These are phyloP conservation scores for Antheraea mylitta DNA, from an alignment of 1,140 invertebrate species.

Conservation along the genomic window DNA sequence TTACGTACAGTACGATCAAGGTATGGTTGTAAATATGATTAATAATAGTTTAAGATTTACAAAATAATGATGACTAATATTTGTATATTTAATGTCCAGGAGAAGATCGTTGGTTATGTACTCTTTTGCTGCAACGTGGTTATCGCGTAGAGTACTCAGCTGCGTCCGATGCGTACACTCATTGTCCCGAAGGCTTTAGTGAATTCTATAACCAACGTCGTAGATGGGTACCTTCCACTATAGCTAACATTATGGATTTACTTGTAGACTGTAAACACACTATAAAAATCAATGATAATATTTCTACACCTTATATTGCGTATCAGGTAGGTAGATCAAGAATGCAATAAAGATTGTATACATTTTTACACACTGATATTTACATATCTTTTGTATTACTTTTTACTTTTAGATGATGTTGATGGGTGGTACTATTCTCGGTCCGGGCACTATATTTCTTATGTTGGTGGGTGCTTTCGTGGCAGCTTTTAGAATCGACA, in stretches of 20 bases:
- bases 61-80: too few relatives aligned
- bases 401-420: slow-evolving; percentile 86
- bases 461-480: slow-evolving; percentile 98
- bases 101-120: slow-evolving; percentile 98
- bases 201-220: slow-evolving; percentile 98
- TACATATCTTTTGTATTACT: slow-evolving; percentile 9
- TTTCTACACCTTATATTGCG: slow-evolving; percentile 96
- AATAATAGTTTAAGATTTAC: too few relatives aligned
- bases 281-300: slow-evolving; percentile 98
- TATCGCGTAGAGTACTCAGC: slow-evolving; percentile 99
- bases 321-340: slow-evolving; percentile 86
- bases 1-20: slow-evolving; percentile 99
- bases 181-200: slow-evolving; percentile 97
- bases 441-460: slow-evolving; percentile 96
- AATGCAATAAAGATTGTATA: background rate
- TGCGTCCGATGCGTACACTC: slow-evolving; percentile 98
- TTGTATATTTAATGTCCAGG: slow-evolving; percentile 58
- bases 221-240: slow-evolving; percentile 97
- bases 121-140: slow-evolving; percentile 95
- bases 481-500: slow-evolving; percentile 93
- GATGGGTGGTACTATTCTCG: slow-evolving; percentile 94
- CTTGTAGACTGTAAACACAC: slow-evolving; percentile 94
- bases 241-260: slow-evolving; percentile 98
- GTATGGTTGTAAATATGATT: slow-evolving; percentile 15
- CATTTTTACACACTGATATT: background rate